phyloP scores from a whole-genome alignment of 2,888 invertebrate genomes.

The Salpingus planirostris region DNA sequence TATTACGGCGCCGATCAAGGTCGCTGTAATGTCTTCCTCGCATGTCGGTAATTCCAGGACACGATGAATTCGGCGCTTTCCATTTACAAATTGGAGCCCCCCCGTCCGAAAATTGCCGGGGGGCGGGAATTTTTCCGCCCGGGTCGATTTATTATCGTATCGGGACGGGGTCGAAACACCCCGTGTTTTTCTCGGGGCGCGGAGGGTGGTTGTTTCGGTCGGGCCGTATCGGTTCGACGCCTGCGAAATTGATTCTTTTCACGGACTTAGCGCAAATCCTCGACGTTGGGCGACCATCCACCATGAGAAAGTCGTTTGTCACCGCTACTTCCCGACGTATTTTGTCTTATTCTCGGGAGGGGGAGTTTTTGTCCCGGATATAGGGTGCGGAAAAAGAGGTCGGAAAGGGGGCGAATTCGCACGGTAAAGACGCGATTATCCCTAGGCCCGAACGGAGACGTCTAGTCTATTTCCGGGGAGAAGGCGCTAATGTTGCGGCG shows the following conservation, averaged over 20 bases:
- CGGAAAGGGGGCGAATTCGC: slow-evolving; percentile 22
- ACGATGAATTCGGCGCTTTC: too few relatives aligned
- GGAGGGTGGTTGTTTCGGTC: too few relatives aligned
- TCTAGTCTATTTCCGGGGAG: too few relatives aligned
- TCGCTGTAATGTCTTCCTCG: too few relatives aligned
- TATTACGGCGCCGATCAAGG: too few relatives aligned
- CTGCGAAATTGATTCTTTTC: slow-evolving; percentile 26
- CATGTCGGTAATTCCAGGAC: too few relatives aligned
- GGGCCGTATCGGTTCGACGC: slow-evolving; percentile 22
- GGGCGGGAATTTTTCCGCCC: too few relatives aligned
- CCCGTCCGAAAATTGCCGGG: too few relatives aligned
- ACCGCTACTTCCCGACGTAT: slow-evolving; percentile 23
- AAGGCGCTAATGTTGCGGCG: slow-evolving; percentile 12
- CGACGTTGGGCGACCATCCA: slow-evolving; percentile 17
- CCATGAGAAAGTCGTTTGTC: slow-evolving; percentile 25
- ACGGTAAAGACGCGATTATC: slow-evolving; percentile 20
- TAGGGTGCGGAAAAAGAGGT: slow-evolving; percentile 15
- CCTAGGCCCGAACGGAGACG: slow-evolving; percentile 10
- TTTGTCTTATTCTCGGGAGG: slow-evolving; percentile 18
- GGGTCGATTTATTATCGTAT: too few relatives aligned
- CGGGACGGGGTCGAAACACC: too few relatives aligned
- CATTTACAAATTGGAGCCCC: too few relatives aligned
- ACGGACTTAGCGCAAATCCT: slow-evolving; percentile 24
- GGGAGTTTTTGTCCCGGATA: slow-evolving; percentile 17
- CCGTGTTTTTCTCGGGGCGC: too few relatives aligned